phyloP scores from a whole-genome alignment of 2,797 vertebrate genomes.

The Sebastes jordani region DNA sequence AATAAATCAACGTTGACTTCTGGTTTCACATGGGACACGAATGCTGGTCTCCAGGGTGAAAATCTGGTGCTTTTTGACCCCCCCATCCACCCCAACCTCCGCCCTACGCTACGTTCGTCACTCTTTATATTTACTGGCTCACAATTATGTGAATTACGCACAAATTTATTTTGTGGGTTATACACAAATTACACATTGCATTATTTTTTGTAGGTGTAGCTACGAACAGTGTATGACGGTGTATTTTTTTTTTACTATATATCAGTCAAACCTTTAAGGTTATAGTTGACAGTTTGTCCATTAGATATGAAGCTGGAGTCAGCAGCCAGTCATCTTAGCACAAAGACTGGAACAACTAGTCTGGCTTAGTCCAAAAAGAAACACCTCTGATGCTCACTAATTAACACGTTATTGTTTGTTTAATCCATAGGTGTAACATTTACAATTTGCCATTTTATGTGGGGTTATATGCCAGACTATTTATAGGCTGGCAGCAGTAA shows the following conservation, averaged over 20 bases:
- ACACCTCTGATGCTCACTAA: neutral
- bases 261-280: neutral
- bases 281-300: neutral
- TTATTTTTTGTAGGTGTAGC: no score
- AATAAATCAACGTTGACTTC: no score
- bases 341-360: neutral
- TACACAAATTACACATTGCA: no score
- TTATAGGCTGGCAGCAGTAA: neutral
- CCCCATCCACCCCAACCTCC: no score
- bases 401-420: neutral
- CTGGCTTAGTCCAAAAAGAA: neutral
- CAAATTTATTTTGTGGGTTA: no score
- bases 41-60: no score
- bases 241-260: no score
- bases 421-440: neutral
- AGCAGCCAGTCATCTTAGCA: neutral
- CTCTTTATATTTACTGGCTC: no score
- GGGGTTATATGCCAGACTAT: neutral
- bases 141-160: no score
- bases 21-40: no score
- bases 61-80: no score
- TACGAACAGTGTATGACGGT: no score
- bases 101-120: fast-evolving
- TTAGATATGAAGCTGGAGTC: neutral
- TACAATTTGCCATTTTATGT: neutral